Evolutionary conservation across 1,140 invertebrate genomes (phyloP), one percentile per base, ranked within the genome.

Genomic region (Drosophila miranda): DNA sequence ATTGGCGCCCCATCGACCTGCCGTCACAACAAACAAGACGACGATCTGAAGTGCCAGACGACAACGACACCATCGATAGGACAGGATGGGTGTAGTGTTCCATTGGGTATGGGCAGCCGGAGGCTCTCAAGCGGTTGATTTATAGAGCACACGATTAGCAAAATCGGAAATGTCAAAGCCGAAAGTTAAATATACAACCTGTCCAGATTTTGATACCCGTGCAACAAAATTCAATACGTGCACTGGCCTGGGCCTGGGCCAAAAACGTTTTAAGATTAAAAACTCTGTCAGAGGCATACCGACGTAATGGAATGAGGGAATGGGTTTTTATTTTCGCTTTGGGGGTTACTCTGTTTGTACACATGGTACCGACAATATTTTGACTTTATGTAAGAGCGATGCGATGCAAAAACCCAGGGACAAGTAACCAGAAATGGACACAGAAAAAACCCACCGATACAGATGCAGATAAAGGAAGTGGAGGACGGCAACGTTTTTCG

Each of bases 401-500:
- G 74, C 74, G 75, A 69, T 34, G 54, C 21, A 75, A 75, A 55
- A 52, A 51, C 54, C 50, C 46, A 63, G 23, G 42, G 48, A 48
- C 42, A 45, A 43, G 44, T 45, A 42, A 48, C 19, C 51, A 60
- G 34, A 52, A 60, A 28, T 41, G 19, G 26, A 52, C 11, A 38
- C 34, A 51, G 13, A 34, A 48, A 45, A 45, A 55, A 30, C n/a
- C 26, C 16, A 34, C 23, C 7, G 42, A 56, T 48, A 54, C 43
- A 68, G 26, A 56, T 34, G 34, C 43, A 52, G 74, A 76, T 76
- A 76, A 76, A 76, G 74, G 74, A 76, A 76, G 74, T 76, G 72
- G 43, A 54, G 54, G 42, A 58, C 63, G 50, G 34, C 34, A 38
- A 13, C 34, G 34, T 13, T 38, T 38, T 13, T 76, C 74, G 62